These are phyloP conservation scores for Erebia ligea DNA, from an alignment of 2,888 invertebrate species.

Conservation along the genomic window DNA sequence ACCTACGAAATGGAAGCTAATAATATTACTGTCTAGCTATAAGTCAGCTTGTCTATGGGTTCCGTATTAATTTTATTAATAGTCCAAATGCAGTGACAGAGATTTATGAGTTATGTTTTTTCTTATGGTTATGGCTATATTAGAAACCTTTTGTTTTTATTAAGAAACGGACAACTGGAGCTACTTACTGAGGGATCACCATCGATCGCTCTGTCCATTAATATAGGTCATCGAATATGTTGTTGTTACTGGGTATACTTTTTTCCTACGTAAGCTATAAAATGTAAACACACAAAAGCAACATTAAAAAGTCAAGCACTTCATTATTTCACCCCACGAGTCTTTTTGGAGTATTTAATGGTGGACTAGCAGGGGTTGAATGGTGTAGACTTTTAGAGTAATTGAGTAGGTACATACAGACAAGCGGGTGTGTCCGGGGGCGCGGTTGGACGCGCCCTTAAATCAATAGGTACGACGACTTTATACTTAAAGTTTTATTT, in stretches of 20 bases:
- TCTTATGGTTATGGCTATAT: too few species aligned
- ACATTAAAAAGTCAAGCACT: constrained; percentile 9
- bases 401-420: constrained; percentile 34
- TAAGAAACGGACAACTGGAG: too few species aligned
- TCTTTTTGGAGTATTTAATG: constrained; percentile 24
- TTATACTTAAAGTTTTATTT: neutral
- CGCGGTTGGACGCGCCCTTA: constrained; percentile 50
- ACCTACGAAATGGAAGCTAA: neutral
- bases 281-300: constrained; percentile 5
- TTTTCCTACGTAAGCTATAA: too few species aligned
- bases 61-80: neutral
- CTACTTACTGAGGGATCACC: too few species aligned
- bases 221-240: too few species aligned
- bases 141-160: too few species aligned
- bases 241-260: too few species aligned
- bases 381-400: constrained; percentile 37
- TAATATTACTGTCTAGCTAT: neutral
- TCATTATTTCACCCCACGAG: constrained; percentile 27
- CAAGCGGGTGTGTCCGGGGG: constrained; percentile 37
- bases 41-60: neutral
- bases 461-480: constrained; percentile 45
- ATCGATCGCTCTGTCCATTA: too few species aligned
- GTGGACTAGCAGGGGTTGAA: constrained; percentile 20
- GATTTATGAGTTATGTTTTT: too few species aligned
- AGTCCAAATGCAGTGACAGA: too few species aligned